Evolutionary conservation across 2,888 invertebrate genomes (phyloP), one percentile per base, ranked within the genome.

Genomic region (Leptogaster cylindrica): DNA sequence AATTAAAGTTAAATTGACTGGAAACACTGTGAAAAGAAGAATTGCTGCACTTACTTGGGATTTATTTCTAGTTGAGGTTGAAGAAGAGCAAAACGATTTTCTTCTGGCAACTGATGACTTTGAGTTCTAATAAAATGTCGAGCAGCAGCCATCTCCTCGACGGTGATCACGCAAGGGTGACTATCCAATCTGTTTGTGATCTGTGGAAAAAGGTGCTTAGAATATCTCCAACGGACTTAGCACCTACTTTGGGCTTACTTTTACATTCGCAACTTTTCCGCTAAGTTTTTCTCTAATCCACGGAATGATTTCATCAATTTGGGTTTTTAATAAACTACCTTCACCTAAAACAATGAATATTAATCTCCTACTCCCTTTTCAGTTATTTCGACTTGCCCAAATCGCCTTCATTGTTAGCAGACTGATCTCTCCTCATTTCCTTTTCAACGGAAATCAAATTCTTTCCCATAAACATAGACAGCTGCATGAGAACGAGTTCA

Each of bases 71-170:
- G 83, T 70, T 93, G 92, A 0, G 97, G 97, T 76, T 95, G 92
- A 64, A 97, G 82, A 68, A 97, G 80, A 0, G 91, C 90, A 76
- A 89, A 94, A 75, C 93, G 86, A 77, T 91, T 90, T 74, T 95
- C 94, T 74, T 96, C 94, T 0, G 89, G 87, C 65, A 93, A 79
- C 74, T 87, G 87, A 73, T 89, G 89, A 63, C 94, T 89, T 75
- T 95, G 93, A 0, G 95, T 95, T 65, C 93, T 87, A 65, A 97
- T 88, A 76, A 97, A 97, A 81, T 97, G 97, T 48, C 98, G 84
- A 0, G 97, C 97, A 1, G 95, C 92, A 0, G 94, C 97, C 95
- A 97, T 97, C 82, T 98, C 97, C 73, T 92, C 93, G 0, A 97
- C 95, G 0, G 95, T 95, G 2, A 98, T 87, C 1, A 97, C 92